A percentile compares a stretch with the other conserved stretches of the same genome.
These are phyloP conservation scores for Spodoptera litura DNA, from an alignment of 1,140 invertebrate genomes.

Conservation along the genomic window DNA sequence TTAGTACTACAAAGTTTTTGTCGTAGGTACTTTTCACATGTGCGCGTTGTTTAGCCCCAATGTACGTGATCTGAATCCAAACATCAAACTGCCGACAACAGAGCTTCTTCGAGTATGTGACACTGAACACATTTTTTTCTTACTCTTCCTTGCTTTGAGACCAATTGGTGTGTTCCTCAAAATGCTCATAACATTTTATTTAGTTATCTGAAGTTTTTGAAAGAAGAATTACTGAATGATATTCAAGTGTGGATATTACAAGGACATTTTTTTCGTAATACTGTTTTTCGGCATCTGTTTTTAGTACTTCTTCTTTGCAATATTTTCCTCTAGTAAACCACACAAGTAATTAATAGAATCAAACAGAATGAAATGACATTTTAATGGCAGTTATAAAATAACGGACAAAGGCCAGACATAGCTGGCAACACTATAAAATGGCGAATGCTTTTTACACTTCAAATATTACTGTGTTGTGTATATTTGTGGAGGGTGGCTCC, in stretches of 20 bases:
- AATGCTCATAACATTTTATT: not conserved
- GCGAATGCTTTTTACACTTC: slow-evolving; percentile 48
- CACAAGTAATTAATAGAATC: slow-evolving; percentile 20
- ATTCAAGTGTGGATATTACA: too few relatives aligned
- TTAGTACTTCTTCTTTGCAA: too few relatives aligned
- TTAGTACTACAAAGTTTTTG: slow-evolving; percentile 21
- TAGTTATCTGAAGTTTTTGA: not conserved
- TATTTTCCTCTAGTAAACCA: too few relatives aligned
- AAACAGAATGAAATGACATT: slow-evolving; percentile 27
- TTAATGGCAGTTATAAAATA: slow-evolving; percentile 24
- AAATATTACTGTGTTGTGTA: slow-evolving; percentile 52
- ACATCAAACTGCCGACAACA: not conserved
- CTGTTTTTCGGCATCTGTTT: too few relatives aligned
- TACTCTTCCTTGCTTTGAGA: not conserved
- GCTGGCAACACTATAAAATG: slow-evolving; percentile 35
- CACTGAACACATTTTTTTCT: slow-evolving; percentile 5
- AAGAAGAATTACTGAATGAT: too few relatives aligned
- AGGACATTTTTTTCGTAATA: too few relatives aligned
- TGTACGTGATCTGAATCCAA: slow-evolving; percentile 11
- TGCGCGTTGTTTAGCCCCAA: slow-evolving; percentile 34
- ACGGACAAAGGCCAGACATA: slow-evolving; percentile 18
- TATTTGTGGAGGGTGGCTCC: slow-evolving; percentile 48
- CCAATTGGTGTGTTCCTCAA: not conserved
- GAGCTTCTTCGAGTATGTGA: slow-evolving; percentile 17
- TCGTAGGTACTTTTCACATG: slow-evolving; percentile 44